A percentile compares a stretch with the other conserved stretches of the same genome.
phyloP scores from a whole-genome alignment of 2,888 invertebrate species.

The Drosophila affinis region DNA sequence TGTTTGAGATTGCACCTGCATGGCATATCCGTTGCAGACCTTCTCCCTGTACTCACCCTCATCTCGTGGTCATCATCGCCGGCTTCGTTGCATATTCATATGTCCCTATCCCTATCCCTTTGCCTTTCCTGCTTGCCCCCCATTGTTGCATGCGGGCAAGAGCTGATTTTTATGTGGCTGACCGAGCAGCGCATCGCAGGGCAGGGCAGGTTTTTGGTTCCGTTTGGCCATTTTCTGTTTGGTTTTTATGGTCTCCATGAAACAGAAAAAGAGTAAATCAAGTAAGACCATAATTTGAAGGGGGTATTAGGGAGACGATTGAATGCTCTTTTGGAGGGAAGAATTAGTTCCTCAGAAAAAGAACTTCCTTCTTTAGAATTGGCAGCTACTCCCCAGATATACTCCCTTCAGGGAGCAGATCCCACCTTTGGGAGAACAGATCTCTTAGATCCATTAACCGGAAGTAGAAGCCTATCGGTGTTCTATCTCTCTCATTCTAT shows the following conservation, averaged over 20 bases:
- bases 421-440: no score
- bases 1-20: slow-evolving; percentile 72
- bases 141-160: slow-evolving; percentile 65
- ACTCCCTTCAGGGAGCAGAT: no score
- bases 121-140: slow-evolving; percentile 2
- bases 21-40: slow-evolving; percentile 57
- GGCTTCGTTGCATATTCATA: slow-evolving; percentile 73
- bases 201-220: slow-evolving; percentile 43
- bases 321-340: slow-evolving; percentile 40
- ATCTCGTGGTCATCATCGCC: slow-evolving; percentile 63
- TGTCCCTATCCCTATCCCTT: slow-evolving; percentile 16
- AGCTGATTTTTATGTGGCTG: slow-evolving; percentile 73
- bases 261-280: slow-evolving; percentile 23
- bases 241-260: slow-evolving; percentile 57
- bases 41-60: slow-evolving; percentile 9
- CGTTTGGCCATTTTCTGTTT: slow-evolving; percentile 66
- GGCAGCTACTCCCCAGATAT: no score
- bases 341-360: no score
- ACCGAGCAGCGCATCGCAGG: slow-evolving; percentile 38
- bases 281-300: slow-evolving; percentile 14
- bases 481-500: no score
- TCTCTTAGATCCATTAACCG: no score
- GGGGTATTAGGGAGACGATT: background rate
- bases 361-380: no score
- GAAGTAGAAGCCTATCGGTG: no score